Conservation (phyloP, 2,888 invertebrate species). For the Volucella inanis region DNA sequence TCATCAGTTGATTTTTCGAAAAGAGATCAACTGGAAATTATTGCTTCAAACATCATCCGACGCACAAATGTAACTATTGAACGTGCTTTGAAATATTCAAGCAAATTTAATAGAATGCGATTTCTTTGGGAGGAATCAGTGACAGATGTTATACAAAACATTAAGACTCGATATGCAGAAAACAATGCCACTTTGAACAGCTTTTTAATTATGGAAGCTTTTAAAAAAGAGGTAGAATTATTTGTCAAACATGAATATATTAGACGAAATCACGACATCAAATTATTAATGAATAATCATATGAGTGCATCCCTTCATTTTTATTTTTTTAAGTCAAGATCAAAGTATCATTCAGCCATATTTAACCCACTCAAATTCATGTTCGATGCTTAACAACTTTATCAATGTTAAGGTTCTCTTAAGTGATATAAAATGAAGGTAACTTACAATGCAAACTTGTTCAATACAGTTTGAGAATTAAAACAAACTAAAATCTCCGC, state of each 20-base stretch:
- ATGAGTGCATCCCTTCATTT: too few species aligned
- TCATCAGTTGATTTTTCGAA: slow-evolving; percentile 29
- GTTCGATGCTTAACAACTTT: too few species aligned
- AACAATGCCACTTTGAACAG: slow-evolving; percentile 75
- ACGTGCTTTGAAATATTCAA: slow-evolving; percentile 78
- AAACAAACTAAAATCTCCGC: too few species aligned
- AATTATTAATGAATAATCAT: too few species aligned
- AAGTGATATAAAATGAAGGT: too few species aligned
- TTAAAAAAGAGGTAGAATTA: slow-evolving; percentile 80
- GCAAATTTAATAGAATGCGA: slow-evolving; percentile 79
- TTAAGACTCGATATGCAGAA: slow-evolving; percentile 68
- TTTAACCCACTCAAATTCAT: too few species aligned
- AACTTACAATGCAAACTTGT: too few species aligned
- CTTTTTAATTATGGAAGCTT: slow-evolving; percentile 80
- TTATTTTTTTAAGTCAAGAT: too few species aligned
- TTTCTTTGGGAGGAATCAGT: slow-evolving; percentile 80
- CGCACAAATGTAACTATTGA: slow-evolving; percentile 76
- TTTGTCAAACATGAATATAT: not conserved
- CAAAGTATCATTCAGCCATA: too few species aligned
- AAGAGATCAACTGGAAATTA: slow-evolving; percentile 6
- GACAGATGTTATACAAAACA: slow-evolving; percentile 76
- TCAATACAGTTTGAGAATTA: too few species aligned
- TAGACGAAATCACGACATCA: too few species aligned
- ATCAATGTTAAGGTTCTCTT: too few species aligned
- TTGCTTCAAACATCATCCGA: slow-evolving; percentile 12